Evolutionary conservation across 2,888 invertebrate species (phyloP), one percentile per base, ranked within the genome.

Genomic region (Anarsia innoxiella): DNA sequence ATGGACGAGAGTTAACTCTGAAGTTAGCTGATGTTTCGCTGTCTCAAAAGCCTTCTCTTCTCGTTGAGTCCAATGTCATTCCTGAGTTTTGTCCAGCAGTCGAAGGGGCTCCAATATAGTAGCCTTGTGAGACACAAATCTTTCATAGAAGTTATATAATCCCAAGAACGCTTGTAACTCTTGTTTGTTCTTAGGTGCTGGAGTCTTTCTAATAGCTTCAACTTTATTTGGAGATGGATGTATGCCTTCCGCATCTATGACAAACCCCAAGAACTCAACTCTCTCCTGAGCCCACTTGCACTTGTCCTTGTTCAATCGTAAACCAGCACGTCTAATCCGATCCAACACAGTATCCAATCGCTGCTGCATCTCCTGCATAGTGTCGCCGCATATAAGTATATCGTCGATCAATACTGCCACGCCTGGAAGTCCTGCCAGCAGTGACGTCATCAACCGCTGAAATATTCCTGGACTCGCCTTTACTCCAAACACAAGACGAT

Each of bases 141-240:
- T 26, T 3, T 37, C 41, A 31, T 38, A 41, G 27, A 38, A 41
- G 16, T 38, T 41, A n/a, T 25, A 26, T 3, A 39, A 23, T 12
- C 42, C 39, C 6, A 42, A 27, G 28, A 42, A 42, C 4, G 46
- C 32, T 23, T 31, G 33, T 8, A 42, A 30, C 23, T 33, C 23
- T 12, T 37, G 10, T 3, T 31, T 31, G 23, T 33, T 38, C 10
- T 11, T 14, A 12, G 40, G 41, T 30, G 14, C 30, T 12, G 11
- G 11, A 2, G 27, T 12, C 4, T 27, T 12, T 12, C 4, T 27
- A 8, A 27, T 27, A 2, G 12, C 2, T 12, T 27, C 12, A 4
- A 27, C 27, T 12, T 27, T 27, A 3, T n/a, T 12, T 12, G 11
- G 12, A 4, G 27, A 11, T 12, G 27, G 27, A 12, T 27, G 27